Base-by-base conservation (phyloP, 2,888 invertebrate species). In the Drosophila algonquin region DNA sequence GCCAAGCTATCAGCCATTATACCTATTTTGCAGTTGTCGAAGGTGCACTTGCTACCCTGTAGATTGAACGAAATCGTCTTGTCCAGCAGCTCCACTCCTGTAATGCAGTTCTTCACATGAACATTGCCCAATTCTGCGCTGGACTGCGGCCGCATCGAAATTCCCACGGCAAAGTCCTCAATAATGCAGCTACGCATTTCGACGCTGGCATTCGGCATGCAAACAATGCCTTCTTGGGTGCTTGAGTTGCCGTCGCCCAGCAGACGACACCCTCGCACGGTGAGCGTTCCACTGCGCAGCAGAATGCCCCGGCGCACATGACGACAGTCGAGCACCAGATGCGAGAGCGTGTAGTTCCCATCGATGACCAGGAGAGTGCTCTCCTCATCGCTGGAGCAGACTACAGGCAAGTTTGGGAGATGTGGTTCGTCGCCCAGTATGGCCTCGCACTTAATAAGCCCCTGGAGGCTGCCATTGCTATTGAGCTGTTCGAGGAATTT, bases 211-310 rank as follows among this genome's bases (percentile, higher is more conserved):
- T 63, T 91, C 86, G 77, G 93, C 91, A 60, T 92, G 87, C 79
- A 93, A n/a, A 94, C 92, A 30, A 94, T 92, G 24, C 94, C 94
- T 79, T 94, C 93, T 80, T 93, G 93, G 2, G 93, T 93, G 7
- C 93, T 93, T 2, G 93, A 93, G 50, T 91, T 90, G 46, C 92
- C 92, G 79, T 93, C 92, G 1, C 93, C 93, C 47, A 93, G 79
- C 54, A 95, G 88, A 74, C 90, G 92, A 79, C 94, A 94, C 75
- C 93, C 93, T 51, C 90, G 91, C 57, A 95, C 79, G 14, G 87
- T 90, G 1, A 94, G 82, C 27, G 89, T 92, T 14, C 94, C 94
- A 73, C 90, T 90, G 58, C 94, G 92, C 8, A 93, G 87, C 14
- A 94, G 78, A 57, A 94, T 91, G 10, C 93, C 94, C 54, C 93